These are phyloP conservation scores for Listronotus oregonensis DNA, from an alignment of 1,140 invertebrate species.

Conservation along the genomic window DNA sequence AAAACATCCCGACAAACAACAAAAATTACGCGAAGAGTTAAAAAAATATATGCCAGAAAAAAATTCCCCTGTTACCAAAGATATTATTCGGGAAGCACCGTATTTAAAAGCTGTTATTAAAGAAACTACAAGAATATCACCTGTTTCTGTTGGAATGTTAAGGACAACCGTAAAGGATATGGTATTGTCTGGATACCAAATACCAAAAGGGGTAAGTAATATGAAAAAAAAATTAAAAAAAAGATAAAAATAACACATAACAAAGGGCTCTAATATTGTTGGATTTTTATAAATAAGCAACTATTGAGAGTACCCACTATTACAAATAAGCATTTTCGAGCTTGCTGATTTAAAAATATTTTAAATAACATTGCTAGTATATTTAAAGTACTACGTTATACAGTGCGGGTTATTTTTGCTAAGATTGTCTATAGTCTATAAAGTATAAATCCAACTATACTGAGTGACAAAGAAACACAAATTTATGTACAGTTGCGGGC, in stretches of 20 bases:
- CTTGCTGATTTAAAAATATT: too few relatives aligned
- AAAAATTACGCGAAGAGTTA: conserved; percentile 44
- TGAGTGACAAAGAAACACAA: too few relatives aligned
- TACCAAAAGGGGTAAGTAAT: conserved; percentile 65
- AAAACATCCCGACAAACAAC: conserved; percentile 45
- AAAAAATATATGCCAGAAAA: conserved; percentile 41
- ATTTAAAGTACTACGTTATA: too few relatives aligned
- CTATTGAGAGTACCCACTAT: too few relatives aligned
- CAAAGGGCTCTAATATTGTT: not conserved
- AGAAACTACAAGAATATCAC: conserved; percentile 64
- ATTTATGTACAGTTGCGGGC: too few relatives aligned
- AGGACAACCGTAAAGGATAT: conserved; percentile 61
- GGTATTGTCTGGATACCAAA: conserved; percentile 61
- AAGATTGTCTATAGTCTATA: too few relatives aligned
- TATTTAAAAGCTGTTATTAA: conserved; percentile 71
- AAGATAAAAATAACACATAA: not conserved
- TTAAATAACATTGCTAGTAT: too few relatives aligned
- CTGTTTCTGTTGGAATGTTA: conserved; percentile 59
- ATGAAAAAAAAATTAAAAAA: conserved; percentile 9
- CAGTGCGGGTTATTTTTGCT: too few relatives aligned
- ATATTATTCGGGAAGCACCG: conserved; percentile 61
- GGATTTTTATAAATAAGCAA: too few relatives aligned
- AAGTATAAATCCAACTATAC: too few relatives aligned
- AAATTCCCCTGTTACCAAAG: conserved; percentile 44
- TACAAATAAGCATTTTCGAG: too few relatives aligned